phyloP scores from a whole-genome alignment of 2,113 vertebrate genomes.

The Notothenia rossii region DNA sequence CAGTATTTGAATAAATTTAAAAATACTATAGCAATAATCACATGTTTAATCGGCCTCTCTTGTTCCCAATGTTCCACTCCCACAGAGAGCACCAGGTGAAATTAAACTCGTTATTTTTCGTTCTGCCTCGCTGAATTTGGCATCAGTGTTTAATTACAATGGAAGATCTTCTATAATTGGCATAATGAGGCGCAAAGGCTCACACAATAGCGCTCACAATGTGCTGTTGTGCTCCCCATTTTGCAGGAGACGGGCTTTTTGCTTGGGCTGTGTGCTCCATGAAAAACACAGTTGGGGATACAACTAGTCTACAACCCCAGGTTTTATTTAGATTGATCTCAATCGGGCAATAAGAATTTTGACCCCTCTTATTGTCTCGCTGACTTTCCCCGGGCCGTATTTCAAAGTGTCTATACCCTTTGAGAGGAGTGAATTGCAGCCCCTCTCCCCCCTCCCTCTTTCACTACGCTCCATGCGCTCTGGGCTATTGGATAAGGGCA shows the following conservation, averaged over 20 bases:
- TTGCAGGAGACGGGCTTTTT: constrained; percentile 75
- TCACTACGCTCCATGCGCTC: constrained; percentile 54
- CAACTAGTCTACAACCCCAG: constrained; percentile 78
- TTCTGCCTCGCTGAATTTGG: constrained; percentile 58
- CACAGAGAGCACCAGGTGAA: constrained; percentile 73
- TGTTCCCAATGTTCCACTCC: constrained; percentile 53
- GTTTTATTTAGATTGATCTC: constrained; percentile 87
- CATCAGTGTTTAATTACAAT: constrained; percentile 80
- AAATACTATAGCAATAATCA: not conserved
- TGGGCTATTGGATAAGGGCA: constrained; percentile 69
- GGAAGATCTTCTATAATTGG: constrained; percentile 77
- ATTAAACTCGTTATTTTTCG: constrained; percentile 64
- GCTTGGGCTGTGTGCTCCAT: constrained; percentile 72
- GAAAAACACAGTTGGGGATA: constrained; percentile 84
- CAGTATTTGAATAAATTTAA: not conserved
- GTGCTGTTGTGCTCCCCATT: constrained; percentile 74
- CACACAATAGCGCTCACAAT: constrained; percentile 75
- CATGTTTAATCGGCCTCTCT: constrained; percentile 26
- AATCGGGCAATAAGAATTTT: constrained; percentile 79
- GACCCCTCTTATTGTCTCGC: constrained; percentile 77
- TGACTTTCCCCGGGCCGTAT: constrained; percentile 77
- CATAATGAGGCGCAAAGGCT: constrained; percentile 84
- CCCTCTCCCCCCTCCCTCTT: constrained; percentile 20
- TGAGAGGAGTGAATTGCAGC: constrained; percentile 73
- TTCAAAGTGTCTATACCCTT: constrained; percentile 79